Base-by-base conservation (phyloP, 2,797 vertebrate genomes). In the Botia almorhae region DNA sequence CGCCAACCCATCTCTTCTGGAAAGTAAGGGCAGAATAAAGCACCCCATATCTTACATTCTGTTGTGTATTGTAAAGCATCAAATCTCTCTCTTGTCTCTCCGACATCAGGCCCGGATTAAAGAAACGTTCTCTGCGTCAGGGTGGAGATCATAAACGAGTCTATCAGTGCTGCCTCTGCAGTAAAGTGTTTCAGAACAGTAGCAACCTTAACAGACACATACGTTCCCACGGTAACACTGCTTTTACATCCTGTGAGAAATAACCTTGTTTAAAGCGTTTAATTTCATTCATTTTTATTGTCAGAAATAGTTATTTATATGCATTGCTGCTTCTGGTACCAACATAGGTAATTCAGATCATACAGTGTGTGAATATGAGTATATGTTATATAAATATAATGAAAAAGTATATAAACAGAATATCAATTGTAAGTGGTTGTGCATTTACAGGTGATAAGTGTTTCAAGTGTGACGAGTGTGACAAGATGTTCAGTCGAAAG, bases 151-250 rank as follows among this genome's bases (percentile, higher is more conserved):
- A 96, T 92, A 96, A 97, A 88, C 92, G 96, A 26, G 93, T 97
- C 4, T 97, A 98, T 90, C 96, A 97, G 88, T 99, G 98, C 89
- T 91, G 94, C 71, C 93, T 96, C 87, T 99, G 97, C 92, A 97
- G 90, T 87, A 98, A 98, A 91, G 89, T 96, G 90, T 99, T 99
- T 93, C 96, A 98, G 92, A 99, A 99, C 94, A 98, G 97, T 96
- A 99, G 97, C 94, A 99, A 99, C 91, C 95, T 99, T 83, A 99
- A 98, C 93, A 90, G 98, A 72, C 98, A 99, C 87, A 92, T 99
- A 90, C 95, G 98, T 36, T 99, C 98, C 1, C 97, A 99, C 0
- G 97, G 97, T 99, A 91, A 87, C 48, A 19, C 19, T 16, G 21
- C 48, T 4, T n/a, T 63, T 14, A 11, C 48, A 29, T 11, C 23